These are phyloP conservation scores for Malurus alboscapulatus DNA, from an alignment of 2,113 vertebrate species.

Conservation along the genomic window DNA sequence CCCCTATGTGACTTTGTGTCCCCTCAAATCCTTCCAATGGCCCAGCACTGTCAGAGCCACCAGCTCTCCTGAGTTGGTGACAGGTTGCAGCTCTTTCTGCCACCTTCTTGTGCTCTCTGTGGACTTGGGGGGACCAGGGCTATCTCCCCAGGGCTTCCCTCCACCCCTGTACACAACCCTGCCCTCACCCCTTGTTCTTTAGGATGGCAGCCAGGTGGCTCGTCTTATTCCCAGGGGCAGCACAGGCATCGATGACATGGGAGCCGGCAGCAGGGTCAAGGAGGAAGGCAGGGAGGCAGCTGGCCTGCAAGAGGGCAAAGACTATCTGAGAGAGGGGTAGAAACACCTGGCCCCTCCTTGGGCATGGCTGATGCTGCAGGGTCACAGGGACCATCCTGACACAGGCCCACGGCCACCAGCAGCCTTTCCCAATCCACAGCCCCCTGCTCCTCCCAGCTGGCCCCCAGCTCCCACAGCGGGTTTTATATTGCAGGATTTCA, in stretches of 20 bases:
- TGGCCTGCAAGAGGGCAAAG: slow-evolving; percentile 73
- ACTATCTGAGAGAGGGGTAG: accelerated
- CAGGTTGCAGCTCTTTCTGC: background rate
- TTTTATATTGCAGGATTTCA: background rate
- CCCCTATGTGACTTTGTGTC: accelerated
- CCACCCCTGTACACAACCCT: background rate
- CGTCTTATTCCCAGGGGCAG: slow-evolving; percentile 94
- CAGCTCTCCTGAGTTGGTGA: background rate
- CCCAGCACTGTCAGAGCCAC: background rate
- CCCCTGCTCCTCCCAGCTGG: background rate
- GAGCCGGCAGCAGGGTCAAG: slow-evolving; percentile 78
- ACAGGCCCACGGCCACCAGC: background rate
- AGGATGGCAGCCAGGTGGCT: slow-evolving; percentile 92
- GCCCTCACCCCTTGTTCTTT: slow-evolving; percentile 87
- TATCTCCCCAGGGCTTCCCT: background rate
- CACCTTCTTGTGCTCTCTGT: background rate
- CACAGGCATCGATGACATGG: slow-evolving; percentile 88
- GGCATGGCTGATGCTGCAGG: accelerated
- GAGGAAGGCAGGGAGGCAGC: slow-evolving; percentile 88
- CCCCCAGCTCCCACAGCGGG: background rate
- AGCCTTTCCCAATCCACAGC: background rate
- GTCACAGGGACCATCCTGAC: background rate
- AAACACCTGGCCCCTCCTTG: background rate
- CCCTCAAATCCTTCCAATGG: background rate
- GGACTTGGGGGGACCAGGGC: accelerated